Evolutionary conservation across 2,888 invertebrate genomes (phyloP), one percentile per base, ranked within the genome.

Genomic region (Acronicta psi): DNA sequence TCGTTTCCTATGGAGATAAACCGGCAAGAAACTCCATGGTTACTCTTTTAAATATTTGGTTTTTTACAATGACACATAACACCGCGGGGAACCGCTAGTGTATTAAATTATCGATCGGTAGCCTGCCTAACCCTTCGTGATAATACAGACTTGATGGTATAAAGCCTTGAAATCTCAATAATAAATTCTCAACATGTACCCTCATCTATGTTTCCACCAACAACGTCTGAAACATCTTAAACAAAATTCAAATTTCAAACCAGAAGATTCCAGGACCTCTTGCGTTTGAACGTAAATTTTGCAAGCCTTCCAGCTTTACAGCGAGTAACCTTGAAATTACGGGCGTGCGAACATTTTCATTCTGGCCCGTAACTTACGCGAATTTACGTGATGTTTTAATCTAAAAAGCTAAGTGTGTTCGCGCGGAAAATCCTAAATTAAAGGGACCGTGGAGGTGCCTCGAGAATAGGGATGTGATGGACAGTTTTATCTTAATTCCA

Each of bases 361-460:
- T 78, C 81, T 61, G 52, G 36, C 47, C 68, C 73, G 77, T 85
- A 87, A 84, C 79, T 85, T 81, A 86, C 80, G 70, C 59, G 73
- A 86, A 86, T 85, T 87, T 85, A 86, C 82, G 80, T 61, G 81
- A 86, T 84, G 84, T 84, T 85, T 86, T 86, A 85, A 86, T 87
- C 80, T 81, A 81, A 85, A 87, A 85, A 81, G 82, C 84, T 77
- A 77, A 81, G 79, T 70, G 75, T 69, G 68, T 69, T 80, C 79
- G 60, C 69, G 61, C 51, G 71, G 77, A 81, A 84, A 83, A 79
- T 82, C 75, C 75, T 72, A 80, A 84, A 86, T 85, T 85, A 81
- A 79, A 80, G 73, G 65, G 56, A 45, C 63, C 49, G 23, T 44
- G 60, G 47, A 59, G 63, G 65, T 71, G 53, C 63, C 53, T 66